These are phyloP conservation scores for Pectinophora gossypiella DNA, from an alignment of 1,140 invertebrate species.

Conservation along the genomic window DNA sequence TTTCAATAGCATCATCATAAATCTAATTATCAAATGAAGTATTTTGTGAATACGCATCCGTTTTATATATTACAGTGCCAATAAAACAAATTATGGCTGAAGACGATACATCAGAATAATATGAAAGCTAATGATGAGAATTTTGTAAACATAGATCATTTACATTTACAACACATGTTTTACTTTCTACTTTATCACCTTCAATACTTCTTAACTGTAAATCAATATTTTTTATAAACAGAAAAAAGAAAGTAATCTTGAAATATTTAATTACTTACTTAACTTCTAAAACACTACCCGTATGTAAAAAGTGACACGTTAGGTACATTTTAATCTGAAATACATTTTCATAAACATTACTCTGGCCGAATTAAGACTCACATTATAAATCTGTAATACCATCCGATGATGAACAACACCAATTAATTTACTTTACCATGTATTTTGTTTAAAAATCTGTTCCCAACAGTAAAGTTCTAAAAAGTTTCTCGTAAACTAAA, in stretches of 20 bases:
- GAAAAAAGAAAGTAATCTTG: no score
- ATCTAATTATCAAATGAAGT: slow-evolving; percentile 54
- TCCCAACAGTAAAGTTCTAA: slow-evolving; percentile 3
- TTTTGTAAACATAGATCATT: neutral
- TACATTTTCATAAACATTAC: no score
- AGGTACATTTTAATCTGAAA: no score
- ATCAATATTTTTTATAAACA: no score
- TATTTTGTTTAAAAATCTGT: neutral
- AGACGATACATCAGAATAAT: slow-evolving; percentile 24
- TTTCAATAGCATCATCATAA: slow-evolving; percentile 50
- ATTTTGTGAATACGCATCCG: slow-evolving; percentile 24
- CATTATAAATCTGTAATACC: neutral
- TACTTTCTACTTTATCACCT: no score
- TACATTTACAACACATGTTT: no score
- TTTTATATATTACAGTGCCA: slow-evolving; percentile 34
- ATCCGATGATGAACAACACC: neutral
- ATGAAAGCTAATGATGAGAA: slow-evolving; percentile 26
- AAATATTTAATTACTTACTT: no score
- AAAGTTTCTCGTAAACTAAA: neutral
- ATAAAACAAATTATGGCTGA: slow-evolving; percentile 30
- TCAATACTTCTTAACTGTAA: no score
- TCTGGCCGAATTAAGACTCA: no score
- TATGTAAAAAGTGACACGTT: no score
- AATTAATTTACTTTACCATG: neutral
- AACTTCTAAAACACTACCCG: no score